Base-by-base conservation (phyloP, 2,888 invertebrate genomes). In the Isotomurus palustris region DNA sequence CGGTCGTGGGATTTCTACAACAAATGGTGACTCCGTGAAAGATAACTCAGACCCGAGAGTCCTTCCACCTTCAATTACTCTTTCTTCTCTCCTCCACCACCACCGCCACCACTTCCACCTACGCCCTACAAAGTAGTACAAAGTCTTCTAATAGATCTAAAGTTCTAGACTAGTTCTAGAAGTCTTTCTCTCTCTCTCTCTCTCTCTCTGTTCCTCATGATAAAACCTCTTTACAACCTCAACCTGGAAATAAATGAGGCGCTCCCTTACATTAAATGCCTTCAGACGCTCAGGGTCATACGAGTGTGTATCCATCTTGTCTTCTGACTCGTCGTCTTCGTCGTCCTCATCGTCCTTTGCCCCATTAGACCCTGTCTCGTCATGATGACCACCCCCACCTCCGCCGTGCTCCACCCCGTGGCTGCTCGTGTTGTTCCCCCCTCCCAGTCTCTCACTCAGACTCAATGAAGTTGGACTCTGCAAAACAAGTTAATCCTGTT, bases 261-360 rank as follows among this genome's bases (percentile, higher is more conserved):
- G n/a, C n/a, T 45, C 36, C 45, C 87, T 85, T 78, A 94, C 94
- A 78, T 94, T 94, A 76, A 94, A 94, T 66, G 94, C 92, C 78
- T 94, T 94, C 67, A 94, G 84, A 75, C 94, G 82, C 78, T 95
- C 94, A 0, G 93, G 93, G 76, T 95, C 94, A 71, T 89, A 87
- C 70, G 83, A 83, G 69, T 91, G 88, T 49, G 90, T 88, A 74
- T 92, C 91, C 66, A 92, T 84, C 73, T 91, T 84, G 73, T 94
- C 92, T 74, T 93, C 92, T 54, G 87, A 89, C 74, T 93, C 92
- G 74, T 91, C 92, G 74, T 91, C 91, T 70, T 91, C 91, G 72
- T 87, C 87, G 71, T 86, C 87, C 71, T 91, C 91, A 12, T 72
- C 72, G 74, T 91, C 91, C 69, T 87, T 87, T 73, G 90, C 86